Percentiles rank a stretch among this genome's conserved stretches.
Conservation (phyloP, 2,113 vertebrate genomes). For the Myotis davidii region DNA sequence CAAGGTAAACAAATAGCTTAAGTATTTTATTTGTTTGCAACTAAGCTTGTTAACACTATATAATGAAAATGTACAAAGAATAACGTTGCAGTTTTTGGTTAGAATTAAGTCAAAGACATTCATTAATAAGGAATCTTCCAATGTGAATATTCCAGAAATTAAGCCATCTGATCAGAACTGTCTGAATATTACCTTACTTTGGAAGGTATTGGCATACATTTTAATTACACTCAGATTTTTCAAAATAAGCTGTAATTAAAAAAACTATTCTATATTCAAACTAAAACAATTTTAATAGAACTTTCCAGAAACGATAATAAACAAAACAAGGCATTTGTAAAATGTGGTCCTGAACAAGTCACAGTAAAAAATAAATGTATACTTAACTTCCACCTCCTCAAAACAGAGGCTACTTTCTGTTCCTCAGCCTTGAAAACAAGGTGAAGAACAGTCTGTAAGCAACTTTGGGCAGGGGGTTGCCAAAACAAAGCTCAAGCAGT, state of each 20-base stretch:
- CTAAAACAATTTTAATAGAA: conserved; percentile 80
- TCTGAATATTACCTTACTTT: conserved; percentile 78
- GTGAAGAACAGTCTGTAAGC: conserved; percentile 74
- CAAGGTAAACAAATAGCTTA: conserved; percentile 83
- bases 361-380: conserved; percentile 81
- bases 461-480: conserved; percentile 61
- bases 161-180: conserved; percentile 73
- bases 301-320: conserved; percentile 80
- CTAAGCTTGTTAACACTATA: conserved; percentile 83
- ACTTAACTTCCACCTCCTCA: conserved; percentile 80
- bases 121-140: conserved; percentile 80
- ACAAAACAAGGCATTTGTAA: conserved; percentile 81
- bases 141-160: conserved; percentile 79
- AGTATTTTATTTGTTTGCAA: conserved; percentile 83
- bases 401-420: conserved; percentile 79
- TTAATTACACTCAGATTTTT: conserved; percentile 75
- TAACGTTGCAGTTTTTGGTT: conserved; percentile 82
- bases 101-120: conserved; percentile 83
- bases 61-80: conserved; percentile 84
- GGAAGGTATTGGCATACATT: conserved; percentile 56
- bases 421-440: conserved; percentile 66
- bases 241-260: conserved; percentile 79
- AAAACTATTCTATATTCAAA: conserved; percentile 79
- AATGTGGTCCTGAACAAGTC: conserved; percentile 82
- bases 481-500: conserved; percentile 75